Base-by-base conservation (phyloP, 2,888 invertebrate genomes). In the Spatulosminthurus flaviceps region DNA sequence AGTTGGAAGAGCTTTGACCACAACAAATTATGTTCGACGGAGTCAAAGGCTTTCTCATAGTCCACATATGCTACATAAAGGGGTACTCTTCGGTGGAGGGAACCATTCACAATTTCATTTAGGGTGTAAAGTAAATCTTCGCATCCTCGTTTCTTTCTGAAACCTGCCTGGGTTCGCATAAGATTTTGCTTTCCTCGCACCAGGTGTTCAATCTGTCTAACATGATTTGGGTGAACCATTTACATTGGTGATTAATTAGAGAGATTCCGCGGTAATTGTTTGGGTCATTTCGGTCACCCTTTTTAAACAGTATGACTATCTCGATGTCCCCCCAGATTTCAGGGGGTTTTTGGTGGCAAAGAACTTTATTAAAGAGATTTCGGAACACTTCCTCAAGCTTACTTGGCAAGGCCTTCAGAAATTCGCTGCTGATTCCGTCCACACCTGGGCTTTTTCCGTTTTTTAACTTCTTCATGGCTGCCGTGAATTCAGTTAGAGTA, bases 31-130 rank as follows among this genome's bases (percentile, higher is more conserved):
- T 67, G 76, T 19, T 77, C 43, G 9, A 77, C n/a, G 5, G 67
- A 26, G 26, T 77, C 75, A 34, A 75, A 75, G 1, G 75, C 75
- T 13, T 60, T 61, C 21, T 19, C 34, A 70, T 41, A 70, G 42
- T 70, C 70, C 4, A 70, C 34, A n/a, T 41, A 70, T 0, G 21
- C 19, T 5, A 29, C 22, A 16, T 70, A 70, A 4, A 70, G 21
- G 26, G 21, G 21, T 41, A 21, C 21, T 61, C 29, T 61, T 22
- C 41, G 21, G 9, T 22, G 4, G 0, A 41, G n/a, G 4, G 7
- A 22, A 0, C n/a, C 13, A 22, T 77, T 51, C 0, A 70, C 51
- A 0, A 70, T 70, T n/a, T n/a, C 26, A 0, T n/a, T 26, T 13
- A 77, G 22, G 2, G 69, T 28, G 26, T 69, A 77, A 11, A 77